Percentiles rank a stretch among this genome's conserved stretches.
phyloP scores from a whole-genome alignment of 1,140 invertebrate genomes.

The Drosophila funebris region DNA sequence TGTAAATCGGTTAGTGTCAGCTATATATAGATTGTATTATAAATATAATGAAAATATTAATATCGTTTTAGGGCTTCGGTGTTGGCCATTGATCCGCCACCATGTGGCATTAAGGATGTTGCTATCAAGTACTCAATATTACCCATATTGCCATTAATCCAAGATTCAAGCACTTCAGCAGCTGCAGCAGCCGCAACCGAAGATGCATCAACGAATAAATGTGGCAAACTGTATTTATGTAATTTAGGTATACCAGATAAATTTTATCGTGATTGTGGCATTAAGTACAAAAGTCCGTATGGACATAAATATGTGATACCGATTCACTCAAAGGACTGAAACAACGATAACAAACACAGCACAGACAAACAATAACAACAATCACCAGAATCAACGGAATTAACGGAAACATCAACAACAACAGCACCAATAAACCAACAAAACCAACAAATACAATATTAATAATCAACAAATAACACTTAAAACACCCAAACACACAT shows the following conservation, averaged over 20 bases:
- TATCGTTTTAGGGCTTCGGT: conserved; percentile 87
- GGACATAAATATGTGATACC: conserved; percentile 94
- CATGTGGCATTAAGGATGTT: conserved; percentile 87
- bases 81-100: conserved; percentile 92
- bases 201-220: conserved; percentile 84
- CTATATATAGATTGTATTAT: no score
- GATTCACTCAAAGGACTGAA: conserved; percentile 87
- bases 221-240: conserved; percentile 93
- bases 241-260: conserved; percentile 92
- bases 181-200: conserved; percentile 33
- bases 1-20: conserved; percentile 84
- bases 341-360: conserved; percentile 57
- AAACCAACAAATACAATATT: conserved; percentile 17
- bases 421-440: conserved; percentile 41
- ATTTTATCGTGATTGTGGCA: conserved; percentile 90
- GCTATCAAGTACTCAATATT: conserved; percentile 90
- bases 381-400: conserved; percentile 41
- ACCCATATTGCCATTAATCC: conserved; percentile 89
- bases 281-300: conserved; percentile 94
- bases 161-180: conserved; percentile 81
- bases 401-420: conserved; percentile 35
- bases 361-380: conserved; percentile 37
- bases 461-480: conserved; percentile 20
- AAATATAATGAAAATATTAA: background rate
- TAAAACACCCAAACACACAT: conserved; percentile 48